Percentiles rank a stretch among this genome's conserved stretches.
phyloP scores from a whole-genome alignment of 37 sponge, comb jelly and placozoan genomes.

The Aplysina aerophoba region DNA sequence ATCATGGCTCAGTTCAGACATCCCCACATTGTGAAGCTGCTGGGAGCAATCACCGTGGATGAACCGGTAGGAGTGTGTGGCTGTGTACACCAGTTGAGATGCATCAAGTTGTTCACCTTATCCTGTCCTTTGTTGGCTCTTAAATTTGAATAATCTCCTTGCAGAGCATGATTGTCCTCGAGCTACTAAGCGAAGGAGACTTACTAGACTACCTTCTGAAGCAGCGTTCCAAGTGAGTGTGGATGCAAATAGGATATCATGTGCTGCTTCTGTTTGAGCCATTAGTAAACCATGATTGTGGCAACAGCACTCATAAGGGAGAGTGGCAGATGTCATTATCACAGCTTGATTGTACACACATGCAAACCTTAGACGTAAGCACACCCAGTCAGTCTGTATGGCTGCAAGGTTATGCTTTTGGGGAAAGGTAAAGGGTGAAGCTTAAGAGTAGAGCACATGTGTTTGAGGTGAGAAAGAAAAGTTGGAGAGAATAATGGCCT shows the following conservation, averaged over 20 bases:
- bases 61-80: slow-evolving; percentile 18
- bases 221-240: not conserved
- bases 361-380: no score
- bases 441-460: no score
- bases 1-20: slow-evolving; percentile 30
- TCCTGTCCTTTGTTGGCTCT: not conserved
- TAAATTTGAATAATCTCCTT: not conserved
- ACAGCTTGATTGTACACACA: no score
- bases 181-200: slow-evolving; percentile 14
- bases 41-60: slow-evolving; percentile 28
- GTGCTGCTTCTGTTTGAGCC: no score
- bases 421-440: no score
- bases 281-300: no score
- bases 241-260: not conserved
- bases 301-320: no score
- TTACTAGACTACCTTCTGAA: not conserved
- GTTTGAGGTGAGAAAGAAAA: no score
- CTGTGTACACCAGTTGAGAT: not conserved
- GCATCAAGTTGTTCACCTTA: not conserved
- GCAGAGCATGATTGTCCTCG: slow-evolving; percentile 16
- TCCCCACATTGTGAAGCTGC: slow-evolving; percentile 18
- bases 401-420: no score
- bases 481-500: no score
- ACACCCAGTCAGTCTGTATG: no score
- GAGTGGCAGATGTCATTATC: no score